phyloP scores from a whole-genome alignment of 2,888 invertebrate species.

The Oscheius myriophilus region DNA sequence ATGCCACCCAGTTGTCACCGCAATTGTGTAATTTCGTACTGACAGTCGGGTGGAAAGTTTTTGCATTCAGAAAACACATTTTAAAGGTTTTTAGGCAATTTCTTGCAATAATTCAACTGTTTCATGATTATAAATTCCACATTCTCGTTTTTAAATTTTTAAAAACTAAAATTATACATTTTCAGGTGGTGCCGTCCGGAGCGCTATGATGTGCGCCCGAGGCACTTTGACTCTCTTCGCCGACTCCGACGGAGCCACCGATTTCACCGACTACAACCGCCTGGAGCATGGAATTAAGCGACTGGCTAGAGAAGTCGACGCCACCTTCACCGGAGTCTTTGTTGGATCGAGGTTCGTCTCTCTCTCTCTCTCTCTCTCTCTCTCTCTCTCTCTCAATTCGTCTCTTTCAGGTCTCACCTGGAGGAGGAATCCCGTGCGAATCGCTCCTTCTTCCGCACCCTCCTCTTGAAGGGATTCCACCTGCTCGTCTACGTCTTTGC shows the following conservation, averaged over 20 bases:
- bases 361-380: constrained; percentile 1
- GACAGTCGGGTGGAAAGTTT: no score
- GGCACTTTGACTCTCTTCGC: constrained; percentile 90
- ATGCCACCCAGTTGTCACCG: no score
- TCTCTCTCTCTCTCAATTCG: no score
- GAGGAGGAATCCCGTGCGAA: constrained; percentile 88
- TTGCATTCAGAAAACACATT: no score
- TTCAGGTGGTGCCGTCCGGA: constrained; percentile 83
- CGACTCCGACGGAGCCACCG: no score
- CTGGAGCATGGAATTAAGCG: constrained; percentile 79
- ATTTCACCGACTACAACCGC: constrained; percentile 83
- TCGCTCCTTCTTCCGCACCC: constrained; percentile 77
- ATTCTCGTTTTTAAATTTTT: no score
- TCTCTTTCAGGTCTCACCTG: constrained; percentile 80
- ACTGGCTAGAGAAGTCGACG: constrained; percentile 61
- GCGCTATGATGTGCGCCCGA: constrained; percentile 88
- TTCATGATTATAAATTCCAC: no score
- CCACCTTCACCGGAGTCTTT: constrained; percentile 56
- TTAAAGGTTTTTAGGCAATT: no score
- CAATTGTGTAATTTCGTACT: no score
- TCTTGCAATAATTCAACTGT: no score
- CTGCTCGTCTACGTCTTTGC: constrained; percentile 91
- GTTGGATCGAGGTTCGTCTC: constrained; percentile 52
- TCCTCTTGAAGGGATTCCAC: constrained; percentile 96
- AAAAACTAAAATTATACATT: neutral